Conservation (phyloP, 2,113 vertebrate genomes). For the Marmota flaviventris region DNA sequence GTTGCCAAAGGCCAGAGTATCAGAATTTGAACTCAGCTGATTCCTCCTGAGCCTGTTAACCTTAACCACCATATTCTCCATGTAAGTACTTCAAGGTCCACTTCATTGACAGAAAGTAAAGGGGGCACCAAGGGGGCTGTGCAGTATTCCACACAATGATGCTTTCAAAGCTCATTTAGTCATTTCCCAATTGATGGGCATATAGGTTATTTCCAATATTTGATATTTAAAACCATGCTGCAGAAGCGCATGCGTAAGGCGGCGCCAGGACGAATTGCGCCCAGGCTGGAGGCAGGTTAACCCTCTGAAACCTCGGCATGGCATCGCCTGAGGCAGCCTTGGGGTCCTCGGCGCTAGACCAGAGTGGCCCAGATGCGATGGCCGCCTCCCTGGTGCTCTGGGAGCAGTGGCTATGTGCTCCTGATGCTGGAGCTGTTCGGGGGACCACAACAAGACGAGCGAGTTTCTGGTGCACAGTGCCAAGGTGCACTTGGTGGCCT, state of each 20-base stretch:
- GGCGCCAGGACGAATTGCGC: too few relatives aligned
- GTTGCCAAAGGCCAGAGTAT: neutral
- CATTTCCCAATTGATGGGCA: neutral
- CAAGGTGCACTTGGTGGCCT: constrained; percentile 98
- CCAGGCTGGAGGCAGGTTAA: too few relatives aligned
- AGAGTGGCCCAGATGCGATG: constrained; percentile 45
- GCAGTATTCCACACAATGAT: neutral
- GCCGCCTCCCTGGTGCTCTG: constrained; percentile 53
- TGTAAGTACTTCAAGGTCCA: neutral
- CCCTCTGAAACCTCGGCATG: neutral
- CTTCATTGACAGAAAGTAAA: neutral
- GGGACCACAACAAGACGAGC: constrained; percentile 95
- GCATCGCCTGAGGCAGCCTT: neutral
- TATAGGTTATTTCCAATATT: neutral
- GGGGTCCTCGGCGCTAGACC: constrained; percentile 64
- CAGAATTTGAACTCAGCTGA: neutral
- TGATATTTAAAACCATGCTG: neutral
- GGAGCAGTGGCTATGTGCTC: constrained; percentile 83
- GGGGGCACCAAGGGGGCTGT: neutral
- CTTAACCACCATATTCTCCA: neutral
- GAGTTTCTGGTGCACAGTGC: constrained; percentile 95
- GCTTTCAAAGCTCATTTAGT: neutral
- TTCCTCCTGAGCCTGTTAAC: neutral
- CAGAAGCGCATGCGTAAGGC: too few relatives aligned
- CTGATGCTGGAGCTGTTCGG: constrained; percentile 96